Percentiles rank a stretch among this genome's conserved stretches.
Evolutionary conservation across 2,888 invertebrate genomes (phyloP).

Genomic region (Heliconius sara): DNA sequence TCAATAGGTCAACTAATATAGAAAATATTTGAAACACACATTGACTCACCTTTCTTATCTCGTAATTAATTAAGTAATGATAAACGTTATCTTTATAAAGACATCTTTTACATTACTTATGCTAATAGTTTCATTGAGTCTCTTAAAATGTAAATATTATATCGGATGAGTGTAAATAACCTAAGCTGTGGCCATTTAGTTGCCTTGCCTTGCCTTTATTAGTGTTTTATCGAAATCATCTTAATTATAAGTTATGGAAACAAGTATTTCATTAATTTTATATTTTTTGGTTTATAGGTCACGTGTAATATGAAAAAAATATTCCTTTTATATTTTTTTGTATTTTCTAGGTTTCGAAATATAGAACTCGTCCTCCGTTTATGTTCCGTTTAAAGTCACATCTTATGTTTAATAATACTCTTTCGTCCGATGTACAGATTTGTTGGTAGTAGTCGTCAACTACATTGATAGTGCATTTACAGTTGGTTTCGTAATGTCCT

Average conservation of each 20-base stretch:
- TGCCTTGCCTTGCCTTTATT: background rate
- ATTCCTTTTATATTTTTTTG: background rate
- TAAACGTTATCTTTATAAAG: slow-evolving; percentile 11
- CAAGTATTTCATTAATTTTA: background rate
- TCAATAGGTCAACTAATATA: background rate
- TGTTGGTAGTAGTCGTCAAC: no score
- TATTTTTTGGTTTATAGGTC: background rate
- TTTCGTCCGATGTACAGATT: no score
- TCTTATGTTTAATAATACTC: no score
- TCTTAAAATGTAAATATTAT: slow-evolving; percentile 21
- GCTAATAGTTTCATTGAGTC: slow-evolving; percentile 16
- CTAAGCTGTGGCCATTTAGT: background rate
- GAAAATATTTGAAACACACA: background rate
- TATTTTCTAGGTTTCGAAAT: background rate
- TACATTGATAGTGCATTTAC: no score
- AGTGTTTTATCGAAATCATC: background rate
- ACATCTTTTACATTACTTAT: slow-evolving; percentile 16
- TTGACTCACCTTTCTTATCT: slow-evolving; percentile 2
- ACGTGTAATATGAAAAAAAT: background rate
- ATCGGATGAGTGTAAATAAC: slow-evolving; percentile 11
- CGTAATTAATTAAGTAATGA: slow-evolving; percentile 6
- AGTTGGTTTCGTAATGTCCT: no score
- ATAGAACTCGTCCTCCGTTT: no score
- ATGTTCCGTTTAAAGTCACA: no score
- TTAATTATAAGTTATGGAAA: slow-evolving; percentile 7